Conservation (phyloP, 2,888 invertebrate genomes). For the Yponomeuta sedellus region DNA sequence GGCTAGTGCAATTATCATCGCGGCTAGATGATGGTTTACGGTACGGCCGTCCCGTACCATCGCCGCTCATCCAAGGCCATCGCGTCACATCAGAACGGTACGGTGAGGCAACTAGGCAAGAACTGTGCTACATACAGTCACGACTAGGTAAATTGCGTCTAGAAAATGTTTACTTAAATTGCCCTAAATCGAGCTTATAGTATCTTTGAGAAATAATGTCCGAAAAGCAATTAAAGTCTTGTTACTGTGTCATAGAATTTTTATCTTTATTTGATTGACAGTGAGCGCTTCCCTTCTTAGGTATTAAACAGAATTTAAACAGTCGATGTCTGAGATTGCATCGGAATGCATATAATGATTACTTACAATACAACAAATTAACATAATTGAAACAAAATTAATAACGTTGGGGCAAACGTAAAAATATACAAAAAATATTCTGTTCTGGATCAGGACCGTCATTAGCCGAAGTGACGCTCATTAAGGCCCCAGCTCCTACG, state of each 20-base stretch:
- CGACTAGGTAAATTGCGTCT: constrained; percentile 32
- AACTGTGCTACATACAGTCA: constrained; percentile 27
- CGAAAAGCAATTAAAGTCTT: no score
- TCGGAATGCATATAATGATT: no score
- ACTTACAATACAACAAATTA: no score
- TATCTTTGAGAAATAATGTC: no score
- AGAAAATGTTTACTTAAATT: background rate
- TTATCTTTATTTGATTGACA: no score
- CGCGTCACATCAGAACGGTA: constrained; percentile 57
- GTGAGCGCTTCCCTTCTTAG: background rate
- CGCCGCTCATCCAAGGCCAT: constrained; percentile 58
- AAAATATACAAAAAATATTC: no score
- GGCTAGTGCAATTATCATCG: constrained; percentile 31
- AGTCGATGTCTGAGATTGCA: background rate
- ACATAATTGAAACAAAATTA: no score
- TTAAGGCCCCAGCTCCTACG: background rate
- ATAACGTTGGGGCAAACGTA: no score
- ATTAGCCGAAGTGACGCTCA: background rate
- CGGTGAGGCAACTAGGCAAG: constrained; percentile 20
- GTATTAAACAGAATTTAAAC: background rate
- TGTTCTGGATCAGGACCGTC: background rate
- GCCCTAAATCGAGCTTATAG: background rate
- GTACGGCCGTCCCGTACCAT: constrained; percentile 40
- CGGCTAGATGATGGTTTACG: constrained; percentile 27
- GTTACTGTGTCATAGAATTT: no score